Evolutionary conservation across 2,888 invertebrate genomes (phyloP).

Genomic region (Drosophila helvetica): DNA sequence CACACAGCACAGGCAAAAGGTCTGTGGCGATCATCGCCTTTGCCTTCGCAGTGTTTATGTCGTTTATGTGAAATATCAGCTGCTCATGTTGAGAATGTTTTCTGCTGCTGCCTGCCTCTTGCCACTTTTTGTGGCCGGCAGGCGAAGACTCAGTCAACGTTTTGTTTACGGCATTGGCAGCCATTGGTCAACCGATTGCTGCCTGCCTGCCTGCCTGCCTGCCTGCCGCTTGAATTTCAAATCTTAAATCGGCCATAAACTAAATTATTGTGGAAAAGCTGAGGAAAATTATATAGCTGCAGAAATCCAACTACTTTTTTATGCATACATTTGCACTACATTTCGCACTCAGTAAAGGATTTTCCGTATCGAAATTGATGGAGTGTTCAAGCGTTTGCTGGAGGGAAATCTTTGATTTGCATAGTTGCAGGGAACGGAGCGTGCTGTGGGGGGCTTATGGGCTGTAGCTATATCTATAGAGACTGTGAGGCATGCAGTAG

Average conservation of each 20-base stretch:
- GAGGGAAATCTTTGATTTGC: not conserved
- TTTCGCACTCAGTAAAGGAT: conserved; percentile 73
- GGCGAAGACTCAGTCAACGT: conserved; percentile 43
- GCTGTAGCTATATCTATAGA: no score
- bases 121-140: conserved; percentile 52
- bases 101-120: conserved; percentile 74
- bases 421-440: not conserved
- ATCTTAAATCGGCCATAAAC: conserved; percentile 59
- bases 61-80: conserved; percentile 82
- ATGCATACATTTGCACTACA: conserved; percentile 73
- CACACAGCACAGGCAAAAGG: conserved; percentile 46
- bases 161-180: conserved; percentile 77
- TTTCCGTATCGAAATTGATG: not conserved
- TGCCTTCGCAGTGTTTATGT: conserved; percentile 76
- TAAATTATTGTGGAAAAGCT: conserved; percentile 69
- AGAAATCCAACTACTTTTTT: conserved; percentile 38
- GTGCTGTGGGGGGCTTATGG: not conserved
- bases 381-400: not conserved
- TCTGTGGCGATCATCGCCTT: conserved; percentile 18
- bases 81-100: conserved; percentile 80
- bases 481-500: no score
- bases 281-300: conserved; percentile 3
- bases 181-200: conserved; percentile 70
- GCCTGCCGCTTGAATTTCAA: conserved; percentile 74
- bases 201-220: no score